These are phyloP conservation scores for Zaprionus gabonicus DNA, from an alignment of 1,140 invertebrate genomes.

Conservation along the genomic window DNA sequence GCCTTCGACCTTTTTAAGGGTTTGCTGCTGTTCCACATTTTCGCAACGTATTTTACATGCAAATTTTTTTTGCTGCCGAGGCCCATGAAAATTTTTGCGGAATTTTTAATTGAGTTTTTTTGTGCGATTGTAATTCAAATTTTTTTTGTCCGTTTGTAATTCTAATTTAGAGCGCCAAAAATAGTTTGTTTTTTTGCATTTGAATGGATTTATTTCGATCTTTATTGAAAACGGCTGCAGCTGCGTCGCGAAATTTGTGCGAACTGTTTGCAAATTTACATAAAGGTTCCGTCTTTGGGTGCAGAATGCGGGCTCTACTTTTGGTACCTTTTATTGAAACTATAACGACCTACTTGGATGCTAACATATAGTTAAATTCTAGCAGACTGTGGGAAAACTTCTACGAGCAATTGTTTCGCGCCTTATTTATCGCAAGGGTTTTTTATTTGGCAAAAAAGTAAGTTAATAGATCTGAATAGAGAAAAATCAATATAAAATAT, in stretches of 20 bases:
- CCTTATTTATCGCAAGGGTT: background rate
- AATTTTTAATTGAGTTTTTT: constrained; percentile 78
- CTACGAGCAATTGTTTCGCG: background rate
- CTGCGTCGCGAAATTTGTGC: constrained; percentile 35
- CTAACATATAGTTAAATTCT: background rate
- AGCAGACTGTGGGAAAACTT: constrained; percentile 13
- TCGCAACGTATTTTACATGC: constrained; percentile 71
- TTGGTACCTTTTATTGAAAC: constrained; percentile 24
- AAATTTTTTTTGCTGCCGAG: constrained; percentile 56
- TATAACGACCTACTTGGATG: background rate
- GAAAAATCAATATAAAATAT: too few relatives aligned
- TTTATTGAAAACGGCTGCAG: constrained; percentile 56
- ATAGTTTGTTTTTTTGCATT: constrained; percentile 71
- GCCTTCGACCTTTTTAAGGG: constrained; percentile 47
- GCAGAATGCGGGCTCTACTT: constrained; percentile 36
- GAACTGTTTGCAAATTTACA: constrained; percentile 51
- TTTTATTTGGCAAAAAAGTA: too few relatives aligned
- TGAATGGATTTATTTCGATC: constrained; percentile 71
- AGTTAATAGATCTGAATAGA: too few relatives aligned
- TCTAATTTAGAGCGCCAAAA: constrained; percentile 71
- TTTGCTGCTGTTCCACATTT: constrained; percentile 60
- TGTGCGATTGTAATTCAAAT: constrained; percentile 78
- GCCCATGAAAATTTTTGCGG: constrained; percentile 50
- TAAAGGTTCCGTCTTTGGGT: constrained; percentile 18
- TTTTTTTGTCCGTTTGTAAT: constrained; percentile 78